Evolutionary conservation across 2,113 vertebrate species (phyloP).

Genomic region (Grammomys surdaster): DNA sequence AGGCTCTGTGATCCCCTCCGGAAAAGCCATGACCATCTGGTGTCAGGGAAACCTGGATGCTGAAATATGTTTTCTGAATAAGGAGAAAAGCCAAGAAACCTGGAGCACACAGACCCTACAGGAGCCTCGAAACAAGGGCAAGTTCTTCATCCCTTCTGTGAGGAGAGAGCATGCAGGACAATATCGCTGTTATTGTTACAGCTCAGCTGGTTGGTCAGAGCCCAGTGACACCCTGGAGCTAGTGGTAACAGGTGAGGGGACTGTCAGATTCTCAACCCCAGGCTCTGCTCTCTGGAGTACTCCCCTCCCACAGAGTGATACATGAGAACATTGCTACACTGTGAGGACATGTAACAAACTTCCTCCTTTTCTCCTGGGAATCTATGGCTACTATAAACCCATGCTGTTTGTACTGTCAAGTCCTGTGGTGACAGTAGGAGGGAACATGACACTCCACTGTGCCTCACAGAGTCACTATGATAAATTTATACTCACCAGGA

Average conservation of each 20-base stretch:
- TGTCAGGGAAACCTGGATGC: background rate
- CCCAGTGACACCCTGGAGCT: background rate
- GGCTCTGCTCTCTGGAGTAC: background rate
- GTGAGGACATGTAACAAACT: fast-evolving
- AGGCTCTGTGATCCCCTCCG: background rate
- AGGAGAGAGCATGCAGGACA: background rate
- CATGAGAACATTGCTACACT: background rate
- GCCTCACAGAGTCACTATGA: background rate
- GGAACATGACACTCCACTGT: background rate
- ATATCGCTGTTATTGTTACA: background rate
- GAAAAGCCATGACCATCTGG: background rate
- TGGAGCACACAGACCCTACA: background rate
- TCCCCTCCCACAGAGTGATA: background rate
- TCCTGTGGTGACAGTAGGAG: background rate
- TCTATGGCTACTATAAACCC: background rate
- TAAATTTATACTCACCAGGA: too few relatives aligned
- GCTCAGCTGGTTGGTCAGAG: background rate
- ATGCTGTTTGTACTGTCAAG: background rate
- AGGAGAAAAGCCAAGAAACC: background rate
- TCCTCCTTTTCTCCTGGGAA: slow-evolving; percentile 12
- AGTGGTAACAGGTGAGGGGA: background rate
- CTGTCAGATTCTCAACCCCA: background rate
- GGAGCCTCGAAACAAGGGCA: background rate
- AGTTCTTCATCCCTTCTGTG: background rate
- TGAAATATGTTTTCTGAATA: background rate